Evolutionary conservation across 2,797 vertebrate genomes (phyloP).

Genomic region (Psittacula echo): DNA sequence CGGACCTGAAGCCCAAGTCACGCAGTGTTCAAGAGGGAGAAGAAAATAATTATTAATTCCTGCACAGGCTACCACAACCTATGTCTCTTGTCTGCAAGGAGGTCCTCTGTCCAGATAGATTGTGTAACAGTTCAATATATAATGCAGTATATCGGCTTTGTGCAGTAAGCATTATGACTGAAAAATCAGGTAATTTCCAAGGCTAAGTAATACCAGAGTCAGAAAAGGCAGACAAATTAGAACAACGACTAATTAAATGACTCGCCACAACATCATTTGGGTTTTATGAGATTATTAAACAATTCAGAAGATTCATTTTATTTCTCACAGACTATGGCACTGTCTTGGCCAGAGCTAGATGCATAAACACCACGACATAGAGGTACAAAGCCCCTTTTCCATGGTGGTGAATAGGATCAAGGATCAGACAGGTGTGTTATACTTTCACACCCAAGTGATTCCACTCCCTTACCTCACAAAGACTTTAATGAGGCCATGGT

Average conservation of each 20-base stretch:
- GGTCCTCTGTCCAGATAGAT: neutral
- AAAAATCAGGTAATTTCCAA: neutral
- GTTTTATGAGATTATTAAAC: neutral
- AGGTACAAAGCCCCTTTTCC: neutral
- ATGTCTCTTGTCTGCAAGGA: neutral
- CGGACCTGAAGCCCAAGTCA: neutral
- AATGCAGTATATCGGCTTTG: neutral
- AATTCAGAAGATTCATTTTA: neutral
- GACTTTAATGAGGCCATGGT: neutral
- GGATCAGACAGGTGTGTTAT: neutral
- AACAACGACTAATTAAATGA: neutral
- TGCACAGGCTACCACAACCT: neutral
- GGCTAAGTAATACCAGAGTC: neutral
- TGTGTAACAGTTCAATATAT: neutral
- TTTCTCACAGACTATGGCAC: neutral
- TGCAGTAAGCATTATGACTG: neutral
- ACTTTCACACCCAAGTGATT: accelerated
- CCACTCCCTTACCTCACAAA: neutral
- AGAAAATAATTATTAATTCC: neutral
- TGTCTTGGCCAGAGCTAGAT: neutral
- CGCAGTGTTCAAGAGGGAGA: neutral
- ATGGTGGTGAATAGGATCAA: neutral
- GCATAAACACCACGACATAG: neutral
- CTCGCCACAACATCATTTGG: neutral
- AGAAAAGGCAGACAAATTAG: neutral